Evolutionary conservation across 2,888 invertebrate genomes (phyloP), one percentile per base, ranked within the genome.

Genomic region (Anthrax anthrax): DNA sequence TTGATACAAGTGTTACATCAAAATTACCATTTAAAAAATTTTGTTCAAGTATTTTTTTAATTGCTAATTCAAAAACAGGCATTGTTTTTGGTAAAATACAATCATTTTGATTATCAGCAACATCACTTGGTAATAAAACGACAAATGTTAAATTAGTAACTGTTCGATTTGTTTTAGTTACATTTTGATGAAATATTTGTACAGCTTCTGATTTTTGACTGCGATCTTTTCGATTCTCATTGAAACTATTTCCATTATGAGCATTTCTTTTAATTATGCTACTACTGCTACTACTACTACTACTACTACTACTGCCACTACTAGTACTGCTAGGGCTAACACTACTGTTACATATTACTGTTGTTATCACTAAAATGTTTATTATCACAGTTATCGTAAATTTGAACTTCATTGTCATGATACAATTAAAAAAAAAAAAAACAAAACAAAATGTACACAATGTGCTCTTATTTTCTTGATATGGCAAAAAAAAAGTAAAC

Each of bases 21-120:
- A 82, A 81, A 40, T 59, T 59, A n/a, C 77, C 78, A 1, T 80
- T 77, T 23, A 84, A 64, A 14, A 78, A 57, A 3, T 73, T 73
- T 39, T 71, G 59, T 42, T 72, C 70, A 2, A 77, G 76, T 16
- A 84, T 75, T 41, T 75, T 73, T 39, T 70, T 70, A 38, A 82
- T 75, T 13, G 82, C 85, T 66, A 84, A 69, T 53, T 78, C 75
- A 42, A 86, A 70, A 36, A 82, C 80, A 1, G 85, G 82, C 57
- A 84, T 63, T 44, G 84, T 78, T 60, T 78, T 77, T 14, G 61
- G 46, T 80, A 78, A 62, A 75, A 84, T 58, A 75, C 79, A 66
- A 50, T 67, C 67, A 48, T 65, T 64, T 47, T 60, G 60, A 50
- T 63, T 62, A n/a, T 64, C 63, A 59, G 64, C 46, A 52, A 61